Base-by-base conservation (phyloP, 2,113 vertebrate species). In the Scatophagus argus region DNA sequence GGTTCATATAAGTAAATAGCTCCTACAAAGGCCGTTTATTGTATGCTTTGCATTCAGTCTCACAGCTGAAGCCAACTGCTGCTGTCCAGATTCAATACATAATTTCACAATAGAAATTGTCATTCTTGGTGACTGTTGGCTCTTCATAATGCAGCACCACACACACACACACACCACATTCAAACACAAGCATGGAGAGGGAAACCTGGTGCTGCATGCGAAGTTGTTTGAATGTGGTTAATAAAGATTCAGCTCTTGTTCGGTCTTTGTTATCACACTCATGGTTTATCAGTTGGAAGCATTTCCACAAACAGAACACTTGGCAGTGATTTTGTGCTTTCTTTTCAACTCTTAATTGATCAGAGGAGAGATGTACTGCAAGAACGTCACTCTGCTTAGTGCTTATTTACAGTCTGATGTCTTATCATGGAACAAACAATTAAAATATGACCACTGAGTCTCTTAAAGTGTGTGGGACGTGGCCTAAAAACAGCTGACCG, bases 211-310 rank as follows among this genome's bases (percentile, higher is more conserved):
- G 0, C 63, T 64, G n/a, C 52, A 58, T 69, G 47, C 54, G 44
- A 79, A 51, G 56, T 68, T 74, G 79, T 88, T 84, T 66, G 60
- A 63, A 78, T 79, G 70, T 47, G 72, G 43, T 44, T 84, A 82
- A 83, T 72, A 71, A 79, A 34, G 64, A 88, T 31, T 56, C 19
- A 6, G 46, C 65, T 47, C 69, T 76, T 32, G 38, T 31, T 47
- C 44, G 29, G 12, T 49, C 44, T 75, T 80, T 77, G 82, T 84
- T 81, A 74, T 82, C 79, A 70, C 44, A 60, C 56, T 70, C 74
- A 38, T 29, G 8, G 64, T 81, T 88, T 56, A 75, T 75, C 78
- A 62, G 36, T 17, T 68, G 55, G 32, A 81, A 71, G 61, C 17
- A 17, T 83, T 70, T 72, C n/a, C 56, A 73, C 59, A 85, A 65